Percentiles rank a stretch among this genome's conserved stretches.
phyloP scores from a whole-genome alignment of 2,797 vertebrate genomes.

The Protonibea diacanthus region DNA sequence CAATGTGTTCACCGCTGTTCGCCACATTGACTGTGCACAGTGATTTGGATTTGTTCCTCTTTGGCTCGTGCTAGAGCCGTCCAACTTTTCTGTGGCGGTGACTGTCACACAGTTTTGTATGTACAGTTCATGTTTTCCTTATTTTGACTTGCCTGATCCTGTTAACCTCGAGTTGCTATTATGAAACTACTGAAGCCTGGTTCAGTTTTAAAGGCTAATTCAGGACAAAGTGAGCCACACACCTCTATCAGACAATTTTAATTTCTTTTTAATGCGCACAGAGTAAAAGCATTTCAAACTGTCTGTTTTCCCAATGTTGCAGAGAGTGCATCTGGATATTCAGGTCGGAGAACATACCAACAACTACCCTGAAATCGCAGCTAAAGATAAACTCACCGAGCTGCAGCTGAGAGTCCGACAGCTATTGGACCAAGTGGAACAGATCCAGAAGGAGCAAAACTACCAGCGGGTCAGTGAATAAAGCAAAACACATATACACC shows the following conservation, averaged over 20 bases:
- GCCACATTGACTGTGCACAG: no score
- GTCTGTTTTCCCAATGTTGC: conserved; percentile 9
- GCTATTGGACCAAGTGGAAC: conserved; percentile 95
- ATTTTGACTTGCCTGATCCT: background rate
- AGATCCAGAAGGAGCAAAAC: conserved; percentile 98
- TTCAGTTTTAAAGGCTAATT: background rate
- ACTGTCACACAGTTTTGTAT: background rate
- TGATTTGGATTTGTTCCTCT: no score
- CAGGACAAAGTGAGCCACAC: background rate
- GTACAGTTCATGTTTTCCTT: background rate
- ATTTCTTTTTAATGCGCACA: background rate
- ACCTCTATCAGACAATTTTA: no score
- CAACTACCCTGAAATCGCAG: conserved; percentile 96
- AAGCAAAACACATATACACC: background rate
- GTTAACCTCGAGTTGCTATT: background rate
- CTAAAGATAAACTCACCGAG: conserved; percentile 95
- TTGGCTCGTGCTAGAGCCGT: no score
- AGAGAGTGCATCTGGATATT: conserved; percentile 95
- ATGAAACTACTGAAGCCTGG: background rate
- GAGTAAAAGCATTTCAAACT: background rate
- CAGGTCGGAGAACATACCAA: conserved; percentile 97
- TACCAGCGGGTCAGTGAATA: conserved; percentile 91
- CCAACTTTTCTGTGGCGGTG: background rate
- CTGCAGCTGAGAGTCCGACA: conserved; percentile 93
- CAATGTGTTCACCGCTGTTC: no score